Conservation (phyloP, 1,140 invertebrate genomes). For the Tribolium castaneum region DNA sequence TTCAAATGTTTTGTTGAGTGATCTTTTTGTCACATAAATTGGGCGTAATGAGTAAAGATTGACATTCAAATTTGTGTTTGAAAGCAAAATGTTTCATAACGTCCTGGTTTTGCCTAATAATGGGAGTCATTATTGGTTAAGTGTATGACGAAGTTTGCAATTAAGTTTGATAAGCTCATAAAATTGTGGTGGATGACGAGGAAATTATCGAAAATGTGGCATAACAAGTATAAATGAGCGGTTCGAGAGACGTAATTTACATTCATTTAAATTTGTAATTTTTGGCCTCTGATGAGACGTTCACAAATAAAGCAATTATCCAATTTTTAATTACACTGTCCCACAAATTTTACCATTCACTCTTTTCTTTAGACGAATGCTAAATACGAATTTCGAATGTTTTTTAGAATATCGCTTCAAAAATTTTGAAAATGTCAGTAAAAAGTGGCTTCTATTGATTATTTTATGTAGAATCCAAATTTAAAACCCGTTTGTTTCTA, state of each 20-base stretch:
- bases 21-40: neutral
- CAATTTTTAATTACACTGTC: no score
- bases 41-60: no score
- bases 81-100: neutral
- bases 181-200: neutral
- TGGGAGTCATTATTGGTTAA: neutral
- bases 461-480: no score
- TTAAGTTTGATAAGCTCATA: neutral
- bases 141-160: neutral
- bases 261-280: neutral
- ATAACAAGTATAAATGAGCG: neutral
- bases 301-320: no score
- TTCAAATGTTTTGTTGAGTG: neutral
- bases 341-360: no score
- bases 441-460: no score
- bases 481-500: no score
- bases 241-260: neutral
- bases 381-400: no score
- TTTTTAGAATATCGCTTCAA: no score
- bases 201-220: neutral
- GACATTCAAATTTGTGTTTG: neutral
- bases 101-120: neutral
- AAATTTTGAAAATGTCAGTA: no score
- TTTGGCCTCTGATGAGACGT: neutral
- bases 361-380: no score